phyloP scores from a whole-genome alignment of 2,888 invertebrate genomes.

The Andrena dorsata region DNA sequence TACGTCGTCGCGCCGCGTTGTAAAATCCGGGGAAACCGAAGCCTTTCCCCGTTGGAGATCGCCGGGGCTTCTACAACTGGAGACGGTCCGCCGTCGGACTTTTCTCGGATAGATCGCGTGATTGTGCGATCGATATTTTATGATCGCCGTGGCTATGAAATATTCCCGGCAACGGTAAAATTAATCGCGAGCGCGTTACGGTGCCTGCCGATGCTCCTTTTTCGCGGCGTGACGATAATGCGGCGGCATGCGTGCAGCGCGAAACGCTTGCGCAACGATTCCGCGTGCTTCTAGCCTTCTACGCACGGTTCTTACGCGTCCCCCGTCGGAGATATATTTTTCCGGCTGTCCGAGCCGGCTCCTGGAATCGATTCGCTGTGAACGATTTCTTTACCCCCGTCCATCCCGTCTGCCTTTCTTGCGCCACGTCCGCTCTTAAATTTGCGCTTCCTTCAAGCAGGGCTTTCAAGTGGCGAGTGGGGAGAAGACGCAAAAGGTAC shows the following conservation, averaged over 20 bases:
- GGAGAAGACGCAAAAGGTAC: conserved; percentile 66
- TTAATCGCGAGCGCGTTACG: conserved; percentile 42
- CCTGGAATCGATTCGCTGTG: conserved; percentile 60
- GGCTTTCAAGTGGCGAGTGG: conserved; percentile 33
- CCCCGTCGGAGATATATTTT: conserved; percentile 46
- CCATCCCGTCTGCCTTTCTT: conserved; percentile 23
- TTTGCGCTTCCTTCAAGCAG: conserved; percentile 56
- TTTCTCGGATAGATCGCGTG: background rate
- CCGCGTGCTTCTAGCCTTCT: background rate
- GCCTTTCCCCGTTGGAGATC: conserved; percentile 21
- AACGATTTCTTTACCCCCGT: conserved; percentile 44
- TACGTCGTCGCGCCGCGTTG: background rate
- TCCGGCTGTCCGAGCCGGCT: conserved; percentile 39
- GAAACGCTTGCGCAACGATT: conserved; percentile 39
- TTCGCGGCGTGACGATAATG: conserved; percentile 52
- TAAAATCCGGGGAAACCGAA: conserved; percentile 15
- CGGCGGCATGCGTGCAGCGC: conserved; percentile 44
- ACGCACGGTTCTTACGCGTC: conserved; percentile 33
- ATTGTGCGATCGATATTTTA: conserved; percentile 36
- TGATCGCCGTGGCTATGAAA: conserved; percentile 11
- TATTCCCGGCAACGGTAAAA: conserved; percentile 22
- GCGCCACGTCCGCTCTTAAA: conserved; percentile 54
- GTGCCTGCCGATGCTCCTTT: conserved; percentile 46
- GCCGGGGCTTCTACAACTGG: background rate
- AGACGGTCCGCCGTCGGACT: background rate